Percentiles rank a stretch among this genome's conserved stretches.
Conservation (phyloP, 2,797 vertebrate genomes). For the Gorsachius magnificus region DNA sequence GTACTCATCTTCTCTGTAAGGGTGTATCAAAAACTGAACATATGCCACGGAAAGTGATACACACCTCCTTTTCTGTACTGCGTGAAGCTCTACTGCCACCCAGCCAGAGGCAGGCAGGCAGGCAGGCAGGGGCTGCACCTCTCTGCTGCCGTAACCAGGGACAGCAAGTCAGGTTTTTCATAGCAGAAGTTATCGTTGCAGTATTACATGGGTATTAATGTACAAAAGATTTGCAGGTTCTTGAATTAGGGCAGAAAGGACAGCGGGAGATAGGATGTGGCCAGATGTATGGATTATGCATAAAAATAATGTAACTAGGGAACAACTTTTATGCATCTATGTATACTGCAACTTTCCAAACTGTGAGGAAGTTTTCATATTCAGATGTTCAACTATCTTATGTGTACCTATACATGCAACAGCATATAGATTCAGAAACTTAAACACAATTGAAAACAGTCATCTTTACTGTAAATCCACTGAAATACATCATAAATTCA, state of each 20-base stretch:
- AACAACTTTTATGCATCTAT: neutral
- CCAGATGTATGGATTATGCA: neutral
- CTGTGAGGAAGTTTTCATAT: neutral
- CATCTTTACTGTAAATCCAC: neutral
- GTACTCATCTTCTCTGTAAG: neutral
- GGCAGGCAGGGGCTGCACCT: neutral
- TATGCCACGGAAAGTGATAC: neutral
- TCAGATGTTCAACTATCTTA: neutral
- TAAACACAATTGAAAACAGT: neutral
- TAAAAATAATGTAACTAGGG: neutral
- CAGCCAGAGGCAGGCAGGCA: neutral
- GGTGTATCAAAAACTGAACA: neutral
- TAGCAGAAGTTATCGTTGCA: neutral
- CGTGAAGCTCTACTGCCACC: neutral
- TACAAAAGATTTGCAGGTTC: neutral
- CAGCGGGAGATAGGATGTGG: neutral
- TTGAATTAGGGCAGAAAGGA: neutral
- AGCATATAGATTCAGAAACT: neutral
- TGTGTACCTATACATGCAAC: neutral
- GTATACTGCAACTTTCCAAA: neutral
- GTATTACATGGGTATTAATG: neutral
- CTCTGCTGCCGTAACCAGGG: neutral
- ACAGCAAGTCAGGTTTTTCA: neutral
- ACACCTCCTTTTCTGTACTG: neutral
- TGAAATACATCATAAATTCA: neutral